Evolutionary conservation across 2,113 vertebrate species (phyloP).

Genomic region (Dicaeum eximium): DNA sequence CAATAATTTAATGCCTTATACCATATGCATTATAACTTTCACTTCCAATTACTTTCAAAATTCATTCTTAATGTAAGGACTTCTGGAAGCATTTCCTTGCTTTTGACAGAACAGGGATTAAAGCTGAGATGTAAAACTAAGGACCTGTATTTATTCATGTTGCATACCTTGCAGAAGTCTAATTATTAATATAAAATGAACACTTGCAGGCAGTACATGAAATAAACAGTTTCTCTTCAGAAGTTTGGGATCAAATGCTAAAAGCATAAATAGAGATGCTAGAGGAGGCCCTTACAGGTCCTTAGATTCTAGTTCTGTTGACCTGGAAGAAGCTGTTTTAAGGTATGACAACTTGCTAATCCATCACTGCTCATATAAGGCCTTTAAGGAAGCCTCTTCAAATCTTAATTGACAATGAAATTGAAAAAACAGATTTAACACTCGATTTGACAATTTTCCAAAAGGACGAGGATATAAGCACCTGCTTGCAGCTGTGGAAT

Average conservation of each 20-base stretch:
- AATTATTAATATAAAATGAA: neutral
- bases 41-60: neutral
- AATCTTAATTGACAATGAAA: neutral
- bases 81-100: neutral
- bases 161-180: neutral
- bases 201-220: neutral
- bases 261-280: neutral
- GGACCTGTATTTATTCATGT: neutral
- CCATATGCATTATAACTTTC: neutral
- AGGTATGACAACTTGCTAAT: neutral
- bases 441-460: neutral
- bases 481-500: constrained; percentile 98
- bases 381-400: neutral
- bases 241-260: neutral
- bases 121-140: neutral
- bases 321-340: neutral
- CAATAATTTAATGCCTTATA: neutral
- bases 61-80: neutral
- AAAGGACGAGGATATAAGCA: constrained; percentile 37
- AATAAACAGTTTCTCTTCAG: neutral
- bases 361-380: neutral
- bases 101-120: neutral
- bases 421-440: neutral
- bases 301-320: neutral
- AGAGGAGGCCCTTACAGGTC: neutral